Base-by-base conservation (phyloP, 2,888 invertebrate species). In the Clitarchus hookeri region DNA sequence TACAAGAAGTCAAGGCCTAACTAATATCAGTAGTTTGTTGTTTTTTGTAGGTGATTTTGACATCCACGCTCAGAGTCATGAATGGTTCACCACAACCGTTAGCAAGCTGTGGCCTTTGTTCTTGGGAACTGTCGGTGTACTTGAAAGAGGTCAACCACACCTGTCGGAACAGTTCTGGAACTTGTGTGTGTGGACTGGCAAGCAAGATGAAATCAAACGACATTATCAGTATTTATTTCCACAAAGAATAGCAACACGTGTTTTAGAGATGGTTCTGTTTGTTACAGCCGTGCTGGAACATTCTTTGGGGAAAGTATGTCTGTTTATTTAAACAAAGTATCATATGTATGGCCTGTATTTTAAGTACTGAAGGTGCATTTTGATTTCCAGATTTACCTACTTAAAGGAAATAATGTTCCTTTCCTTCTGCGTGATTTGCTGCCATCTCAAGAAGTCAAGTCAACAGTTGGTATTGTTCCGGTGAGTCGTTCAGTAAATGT, bases 361-460 rank as follows among this genome's bases (percentile, higher is more conserved):
- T 3, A 80, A 8, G 19, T 65, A 80, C 48, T 84, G 16, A 44
- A 27, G n/a, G 79, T 85, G 6, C 36, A 26, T 44, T 79, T 85
- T 19, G 84, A 80, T n/a, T 89, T 88, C 25, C 85, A 89, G 89
- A 83, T 89, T 19, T 88, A 86, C 44, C 84, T 88, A 16, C 77
- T 88, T 25, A 86, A 86, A 86, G 88, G 88, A 11, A 87, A 87
- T 82, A 88, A 87, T 82, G 88, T 90, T 86, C 93, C 93, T 53
- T 92, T 92, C 88, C 90, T 93, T 86, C 88, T 93, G 78, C 91
- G 91, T 88, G 93, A 93, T 89, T 89, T 93, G 25, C 89, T 93
- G 13, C 89, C 90, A 23, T 91, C 92, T 0, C 16, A 78, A 19
- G 91, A 92, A 87, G 88, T 93, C 9, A 83, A 85, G 11, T 86